Evolutionary conservation across 2,888 invertebrate genomes (phyloP), one percentile per base, ranked within the genome.

Genomic region (Monochamus alternatus): DNA sequence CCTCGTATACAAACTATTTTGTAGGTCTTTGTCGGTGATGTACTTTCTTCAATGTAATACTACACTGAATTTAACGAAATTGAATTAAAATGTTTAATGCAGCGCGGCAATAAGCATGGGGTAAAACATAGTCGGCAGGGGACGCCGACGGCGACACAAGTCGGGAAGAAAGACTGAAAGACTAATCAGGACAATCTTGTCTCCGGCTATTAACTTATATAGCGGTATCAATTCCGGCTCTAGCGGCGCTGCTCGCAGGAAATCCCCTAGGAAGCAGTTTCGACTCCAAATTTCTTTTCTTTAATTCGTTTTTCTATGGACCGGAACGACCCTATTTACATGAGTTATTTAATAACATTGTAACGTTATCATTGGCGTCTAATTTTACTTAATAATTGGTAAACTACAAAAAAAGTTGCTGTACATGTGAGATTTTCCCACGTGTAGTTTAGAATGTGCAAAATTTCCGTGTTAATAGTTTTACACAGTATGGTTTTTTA

Each of bases 181-280:
- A 83, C 87, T 88, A 88, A 88, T 88, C 88, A 88, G 86, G 86
- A 87, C 87, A 87, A 88, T 88, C 87, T 87, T 88, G 87, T 87
- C 87, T 87, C 86, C 87, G 87, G 87, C 89, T 88, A 89, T 89
- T 88, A 89, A 89, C 88, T 89, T 89, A 88, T 88, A 88, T 88
- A 87, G 88, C 88, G 85, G 88, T 88, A 89, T 89, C 89, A 89
- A 88, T 89, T 88, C 87, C 85, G 83, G 84, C 83, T 84, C 84
- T 81, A 76, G 81, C 81, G 78, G 70, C 78, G 77, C 76, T 79
- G 82, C 80, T 84, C 82, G 81, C 77, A 83, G 78, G 80, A 84
- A 81, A 85, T 84, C 82, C 81, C 81, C 77, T 75, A 80, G 82
- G 85, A 85, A 79, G 80, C 76, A 84, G 82, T 84, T 85, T 84